phyloP scores from a whole-genome alignment of 2,113 vertebrate species.

The Blennius ocellaris region DNA sequence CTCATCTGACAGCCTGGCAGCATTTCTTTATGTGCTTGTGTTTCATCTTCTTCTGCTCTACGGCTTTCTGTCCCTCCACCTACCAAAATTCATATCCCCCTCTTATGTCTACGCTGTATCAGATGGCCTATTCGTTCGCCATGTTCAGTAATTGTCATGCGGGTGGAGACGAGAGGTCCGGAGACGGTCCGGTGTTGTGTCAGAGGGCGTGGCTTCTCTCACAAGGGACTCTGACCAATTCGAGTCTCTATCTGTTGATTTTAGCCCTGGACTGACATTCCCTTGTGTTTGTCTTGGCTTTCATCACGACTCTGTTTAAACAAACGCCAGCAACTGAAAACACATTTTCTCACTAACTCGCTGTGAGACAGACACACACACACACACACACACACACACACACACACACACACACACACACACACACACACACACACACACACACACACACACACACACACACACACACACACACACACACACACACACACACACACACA shows the following conservation, averaged over 20 bases:
- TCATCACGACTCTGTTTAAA: constrained; percentile 78
- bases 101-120: constrained; percentile 16
- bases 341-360: constrained; percentile 71
- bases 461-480: constrained; percentile 9
- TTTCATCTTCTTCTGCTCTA: constrained; percentile 8
- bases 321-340: constrained; percentile 82
- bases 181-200: constrained; percentile 34
- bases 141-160: constrained; percentile 9
- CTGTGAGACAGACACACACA: constrained; percentile 17
- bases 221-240: constrained; percentile 57
- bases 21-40: constrained; percentile 52
- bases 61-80: constrained; percentile 2
- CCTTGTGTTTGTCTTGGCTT: constrained; percentile 78
- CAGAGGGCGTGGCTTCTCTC: constrained; percentile 62
- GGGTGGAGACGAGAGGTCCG: constrained; percentile 3
- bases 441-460: constrained; percentile 6
- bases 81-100: constrained; percentile 35
- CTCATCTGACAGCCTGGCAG: constrained; percentile 27
- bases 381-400: constrained; percentile 5
- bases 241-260: constrained; percentile 75
- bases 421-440: constrained; percentile 26
- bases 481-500: constrained; percentile 26
- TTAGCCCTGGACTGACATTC: constrained; percentile 79
- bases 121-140: not conserved
- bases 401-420: constrained; percentile 13